phyloP scores from a whole-genome alignment of 2,888 invertebrate genomes.

The Camptogramma bilineatum region DNA sequence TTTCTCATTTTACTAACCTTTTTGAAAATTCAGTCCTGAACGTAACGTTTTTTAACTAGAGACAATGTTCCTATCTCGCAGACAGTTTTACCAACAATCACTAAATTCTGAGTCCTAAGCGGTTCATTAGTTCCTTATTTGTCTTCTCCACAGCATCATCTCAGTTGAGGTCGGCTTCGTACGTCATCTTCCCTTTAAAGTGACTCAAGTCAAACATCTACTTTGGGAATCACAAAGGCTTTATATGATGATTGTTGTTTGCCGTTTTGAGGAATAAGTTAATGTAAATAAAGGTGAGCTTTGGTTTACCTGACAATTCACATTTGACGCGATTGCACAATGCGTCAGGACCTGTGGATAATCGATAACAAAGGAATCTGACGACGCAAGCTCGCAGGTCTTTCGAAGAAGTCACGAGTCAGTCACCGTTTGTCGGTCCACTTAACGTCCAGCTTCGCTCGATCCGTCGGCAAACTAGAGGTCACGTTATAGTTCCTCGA shows the following conservation, averaged over 20 bases:
- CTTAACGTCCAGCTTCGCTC: slow-evolving; percentile 67
- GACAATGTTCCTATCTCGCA: background rate
- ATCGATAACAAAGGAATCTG: slow-evolving; percentile 52
- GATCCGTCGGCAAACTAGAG: slow-evolving; percentile 66
- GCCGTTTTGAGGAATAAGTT: slow-evolving; percentile 68
- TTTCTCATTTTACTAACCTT: background rate
- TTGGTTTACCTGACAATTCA: slow-evolving; percentile 69
- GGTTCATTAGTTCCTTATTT: slow-evolving; percentile 4
- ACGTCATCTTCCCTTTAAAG: slow-evolving; percentile 61
- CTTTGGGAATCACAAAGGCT: slow-evolving; percentile 71
- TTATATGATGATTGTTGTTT: slow-evolving; percentile 77
- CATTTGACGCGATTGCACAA: slow-evolving; percentile 53
- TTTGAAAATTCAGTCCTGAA: background rate
- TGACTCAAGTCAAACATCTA: slow-evolving; percentile 74
- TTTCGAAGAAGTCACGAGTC: slow-evolving; percentile 61
- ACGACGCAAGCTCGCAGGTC: slow-evolving; percentile 39
- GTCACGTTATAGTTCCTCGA: slow-evolving; percentile 76
- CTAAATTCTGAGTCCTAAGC: background rate
- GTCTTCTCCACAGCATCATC: slow-evolving; percentile 19
- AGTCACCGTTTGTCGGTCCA: slow-evolving; percentile 67
- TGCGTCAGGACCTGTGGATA: slow-evolving; percentile 53
- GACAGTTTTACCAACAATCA: background rate
- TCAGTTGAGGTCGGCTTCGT: slow-evolving; percentile 56
- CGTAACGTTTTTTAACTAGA: too few relatives aligned
- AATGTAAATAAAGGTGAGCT: slow-evolving; percentile 70